phyloP scores from a whole-genome alignment of 2,797 vertebrate genomes.

The Rhinoraja longicauda region DNA sequence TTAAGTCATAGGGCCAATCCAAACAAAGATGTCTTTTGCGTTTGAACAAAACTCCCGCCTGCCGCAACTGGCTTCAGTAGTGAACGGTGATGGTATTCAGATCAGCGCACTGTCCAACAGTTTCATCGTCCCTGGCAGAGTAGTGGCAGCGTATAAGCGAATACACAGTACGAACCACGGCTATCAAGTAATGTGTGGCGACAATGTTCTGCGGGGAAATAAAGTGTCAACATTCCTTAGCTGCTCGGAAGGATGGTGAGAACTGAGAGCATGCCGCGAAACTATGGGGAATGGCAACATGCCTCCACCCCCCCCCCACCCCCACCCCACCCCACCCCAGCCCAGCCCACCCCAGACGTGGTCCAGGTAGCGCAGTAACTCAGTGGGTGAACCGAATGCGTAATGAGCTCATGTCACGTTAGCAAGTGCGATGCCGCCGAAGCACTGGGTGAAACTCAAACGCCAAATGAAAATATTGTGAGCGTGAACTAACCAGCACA shows the following conservation, averaged over 20 bases:
- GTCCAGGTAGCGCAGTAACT: neutral
- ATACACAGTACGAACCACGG: conserved; percentile 27
- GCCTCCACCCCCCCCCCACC: neutral
- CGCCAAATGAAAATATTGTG: neutral
- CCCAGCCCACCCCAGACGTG: no score
- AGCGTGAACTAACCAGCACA: neutral
- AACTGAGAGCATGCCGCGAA: neutral
- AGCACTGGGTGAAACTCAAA: neutral
- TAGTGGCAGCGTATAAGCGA: neutral
- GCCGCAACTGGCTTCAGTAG: neutral
- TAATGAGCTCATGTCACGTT: neutral
- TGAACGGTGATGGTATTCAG: neutral
- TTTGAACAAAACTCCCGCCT: neutral
- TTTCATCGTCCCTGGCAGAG: neutral
- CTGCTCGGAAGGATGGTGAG: neutral
- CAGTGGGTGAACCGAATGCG: neutral
- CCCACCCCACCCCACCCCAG: no score
- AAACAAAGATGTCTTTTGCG: neutral
- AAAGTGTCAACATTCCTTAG: conserved; percentile 17
- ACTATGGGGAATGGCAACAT: neutral
- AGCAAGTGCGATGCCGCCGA: no score
- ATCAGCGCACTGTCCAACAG: neutral
- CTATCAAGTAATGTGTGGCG: neutral
- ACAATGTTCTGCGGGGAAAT: neutral
- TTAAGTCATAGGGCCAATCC: neutral